phyloP scores from a whole-genome alignment of 2,888 invertebrate genomes.

The Ptychoptera albimana region DNA sequence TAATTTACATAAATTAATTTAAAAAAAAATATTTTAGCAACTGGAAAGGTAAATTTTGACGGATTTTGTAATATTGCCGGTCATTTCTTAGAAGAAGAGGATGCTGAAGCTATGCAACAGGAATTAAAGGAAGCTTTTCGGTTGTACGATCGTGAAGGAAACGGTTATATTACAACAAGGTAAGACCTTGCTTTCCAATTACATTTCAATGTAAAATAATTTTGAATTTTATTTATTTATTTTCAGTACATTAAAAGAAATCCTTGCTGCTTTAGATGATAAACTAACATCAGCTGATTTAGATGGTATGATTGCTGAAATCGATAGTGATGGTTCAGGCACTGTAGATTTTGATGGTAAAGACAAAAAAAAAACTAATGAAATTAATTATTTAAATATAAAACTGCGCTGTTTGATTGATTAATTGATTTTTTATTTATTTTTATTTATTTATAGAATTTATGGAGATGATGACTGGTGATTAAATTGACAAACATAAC shows the following conservation, averaged over 20 bases:
- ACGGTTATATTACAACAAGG: conserved; percentile 80
- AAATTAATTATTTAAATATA: no score
- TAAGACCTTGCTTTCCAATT: neutral
- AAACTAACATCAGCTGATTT: conserved; percentile 83
- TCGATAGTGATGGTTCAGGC: conserved; percentile 95
- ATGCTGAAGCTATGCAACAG: conserved; percentile 89
- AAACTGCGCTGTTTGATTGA: no score
- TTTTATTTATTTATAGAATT: conserved; percentile 3
- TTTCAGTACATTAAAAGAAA: conserved; percentile 67
- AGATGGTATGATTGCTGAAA: conserved; percentile 94
- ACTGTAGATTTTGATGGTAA: conserved; percentile 98
- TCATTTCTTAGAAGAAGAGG: conserved; percentile 90
- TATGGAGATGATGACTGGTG: conserved; percentile 6
- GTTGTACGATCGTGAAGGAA: conserved; percentile 91
- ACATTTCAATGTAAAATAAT: conserved; percentile 5
- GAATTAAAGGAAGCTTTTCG: conserved; percentile 95
- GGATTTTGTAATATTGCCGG: conserved; percentile 85
- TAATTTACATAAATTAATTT: neutral
- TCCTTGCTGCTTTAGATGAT: conserved; percentile 83
- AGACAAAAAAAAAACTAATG: neutral
- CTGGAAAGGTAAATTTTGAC: conserved; percentile 87
- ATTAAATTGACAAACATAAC: conserved; percentile 1
- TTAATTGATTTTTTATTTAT: neutral
- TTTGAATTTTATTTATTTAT: neutral
- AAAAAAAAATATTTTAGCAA: conserved; percentile 32